Evolutionary conservation across 2,888 invertebrate species (phyloP).

Genomic region (Auanema freiburgensis): DNA sequence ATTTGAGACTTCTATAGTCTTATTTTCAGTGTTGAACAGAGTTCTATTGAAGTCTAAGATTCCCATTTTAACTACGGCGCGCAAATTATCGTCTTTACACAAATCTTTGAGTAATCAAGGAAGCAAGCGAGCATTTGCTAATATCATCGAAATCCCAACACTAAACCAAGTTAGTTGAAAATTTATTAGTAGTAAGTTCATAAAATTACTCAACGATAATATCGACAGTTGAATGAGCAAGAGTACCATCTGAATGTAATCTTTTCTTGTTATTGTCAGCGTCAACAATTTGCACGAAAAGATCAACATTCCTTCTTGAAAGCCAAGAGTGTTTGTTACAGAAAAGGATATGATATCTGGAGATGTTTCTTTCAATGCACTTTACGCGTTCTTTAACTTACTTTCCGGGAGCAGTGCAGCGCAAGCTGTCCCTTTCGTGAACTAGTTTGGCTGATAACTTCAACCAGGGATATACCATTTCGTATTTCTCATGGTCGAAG

Average conservation of each 20-base stretch:
- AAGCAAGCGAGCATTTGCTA: slow-evolving; percentile 6
- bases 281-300: slow-evolving; percentile 44
- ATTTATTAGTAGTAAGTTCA: slow-evolving; percentile 15
- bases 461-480: slow-evolving; percentile 62
- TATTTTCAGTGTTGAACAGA: slow-evolving; percentile 19
- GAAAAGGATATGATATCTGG: slow-evolving; percentile 52
- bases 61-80: slow-evolving; percentile 13
- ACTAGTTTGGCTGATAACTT: slow-evolving; percentile 59
- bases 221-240: slow-evolving; percentile 16
- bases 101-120: slow-evolving; percentile 14
- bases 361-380: slow-evolving; percentile 8
- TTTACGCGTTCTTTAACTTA: slow-evolving; percentile 20
- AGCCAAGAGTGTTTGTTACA: slow-evolving; percentile 62
- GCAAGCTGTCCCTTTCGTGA: slow-evolving; percentile 57
- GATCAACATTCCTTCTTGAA: slow-evolving; percentile 34
- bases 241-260: slow-evolving; percentile 44
- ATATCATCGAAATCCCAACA: slow-evolving; percentile 6
- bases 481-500: slow-evolving; percentile 48
- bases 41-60: slow-evolving; percentile 4
- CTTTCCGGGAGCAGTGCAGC: slow-evolving; percentile 43
- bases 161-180: slow-evolving; percentile 23
- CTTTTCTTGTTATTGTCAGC: slow-evolving; percentile 30
- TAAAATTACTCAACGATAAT: neutral
- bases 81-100: slow-evolving; percentile 14
- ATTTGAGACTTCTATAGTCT: slow-evolving; percentile 20